phyloP scores from a whole-genome alignment of 2,888 invertebrate species.

The Amorpha juglandis region DNA sequence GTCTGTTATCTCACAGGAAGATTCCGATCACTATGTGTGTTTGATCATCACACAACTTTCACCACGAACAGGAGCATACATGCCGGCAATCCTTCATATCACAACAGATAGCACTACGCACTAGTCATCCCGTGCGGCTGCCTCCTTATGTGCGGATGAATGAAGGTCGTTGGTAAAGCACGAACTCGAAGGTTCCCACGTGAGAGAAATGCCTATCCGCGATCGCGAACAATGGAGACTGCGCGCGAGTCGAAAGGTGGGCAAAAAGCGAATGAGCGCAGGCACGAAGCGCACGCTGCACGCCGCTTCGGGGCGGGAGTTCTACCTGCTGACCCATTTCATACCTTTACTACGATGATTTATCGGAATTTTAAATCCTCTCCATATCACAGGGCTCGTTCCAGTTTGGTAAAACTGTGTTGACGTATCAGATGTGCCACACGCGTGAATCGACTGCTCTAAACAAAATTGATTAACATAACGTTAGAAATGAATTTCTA shows the following conservation, averaged over 20 bases:
- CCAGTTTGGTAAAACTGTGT: not conserved
- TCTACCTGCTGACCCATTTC: constrained; percentile 81
- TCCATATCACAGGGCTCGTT: constrained; percentile 12
- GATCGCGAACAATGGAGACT: constrained; percentile 73
- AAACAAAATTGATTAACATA: not conserved
- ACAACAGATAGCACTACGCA: constrained; percentile 55
- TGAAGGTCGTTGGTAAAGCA: constrained; percentile 66
- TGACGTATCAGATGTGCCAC: not conserved
- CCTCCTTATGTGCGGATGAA: constrained; percentile 58
- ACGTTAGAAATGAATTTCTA: not conserved
- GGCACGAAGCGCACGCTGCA: constrained; percentile 49
- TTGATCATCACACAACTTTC: constrained; percentile 77
- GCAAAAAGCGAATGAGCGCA: constrained; percentile 82
- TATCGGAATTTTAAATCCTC: constrained; percentile 50
- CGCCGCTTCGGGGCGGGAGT: constrained; percentile 35
- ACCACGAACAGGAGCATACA: constrained; percentile 58
- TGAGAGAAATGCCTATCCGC: constrained; percentile 73
- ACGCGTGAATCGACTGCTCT: not conserved
- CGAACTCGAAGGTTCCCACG: constrained; percentile 77
- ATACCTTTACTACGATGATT: constrained; percentile 49
- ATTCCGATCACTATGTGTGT: constrained; percentile 67
- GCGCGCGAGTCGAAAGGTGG: constrained; percentile 83
- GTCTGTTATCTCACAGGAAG: constrained; percentile 60
- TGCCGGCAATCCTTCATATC: constrained; percentile 64
- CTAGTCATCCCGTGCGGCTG: constrained; percentile 64